Conservation (phyloP, 2,888 invertebrate species). For the Bembecia ichneumoniformis region DNA sequence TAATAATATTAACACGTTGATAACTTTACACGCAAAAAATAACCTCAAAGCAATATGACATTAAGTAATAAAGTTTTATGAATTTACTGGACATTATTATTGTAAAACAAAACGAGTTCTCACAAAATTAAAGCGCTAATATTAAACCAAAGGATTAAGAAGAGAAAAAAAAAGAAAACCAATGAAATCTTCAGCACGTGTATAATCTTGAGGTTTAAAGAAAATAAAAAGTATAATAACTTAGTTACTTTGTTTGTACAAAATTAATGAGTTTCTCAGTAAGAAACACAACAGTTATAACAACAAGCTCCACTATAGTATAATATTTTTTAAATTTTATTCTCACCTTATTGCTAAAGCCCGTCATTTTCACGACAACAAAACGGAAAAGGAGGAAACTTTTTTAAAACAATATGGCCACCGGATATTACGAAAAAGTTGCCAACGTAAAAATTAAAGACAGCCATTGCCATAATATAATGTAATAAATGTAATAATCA, state of each 20-base stretch:
- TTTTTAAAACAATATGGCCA: constrained; percentile 64
- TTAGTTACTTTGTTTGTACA: background rate
- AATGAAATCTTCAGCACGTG: constrained; percentile 1
- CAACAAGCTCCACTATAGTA: background rate
- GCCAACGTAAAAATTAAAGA: background rate
- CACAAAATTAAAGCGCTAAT: too few species aligned
- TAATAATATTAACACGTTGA: too few species aligned
- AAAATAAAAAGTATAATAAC: background rate
- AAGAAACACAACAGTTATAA: background rate
- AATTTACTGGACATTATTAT: too few species aligned
- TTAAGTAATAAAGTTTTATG: too few species aligned
- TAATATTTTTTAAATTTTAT: constrained; percentile 18
- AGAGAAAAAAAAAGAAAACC: background rate
- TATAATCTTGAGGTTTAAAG: background rate
- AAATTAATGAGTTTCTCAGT: background rate
- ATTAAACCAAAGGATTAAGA: too few species aligned
- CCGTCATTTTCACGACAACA: constrained; percentile 82
- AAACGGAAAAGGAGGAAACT: constrained; percentile 74
- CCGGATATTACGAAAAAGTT: constrained; percentile 32
- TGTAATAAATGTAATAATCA: too few species aligned
- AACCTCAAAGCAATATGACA: background rate
- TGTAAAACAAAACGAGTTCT: too few species aligned
- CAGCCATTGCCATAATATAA: too few species aligned
- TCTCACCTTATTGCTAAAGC: constrained; percentile 85
- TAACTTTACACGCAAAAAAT: constrained; percentile 14